These are phyloP conservation scores for Mus spicilegus DNA, from an alignment of 2,113 vertebrate species.

Conservation along the genomic window DNA sequence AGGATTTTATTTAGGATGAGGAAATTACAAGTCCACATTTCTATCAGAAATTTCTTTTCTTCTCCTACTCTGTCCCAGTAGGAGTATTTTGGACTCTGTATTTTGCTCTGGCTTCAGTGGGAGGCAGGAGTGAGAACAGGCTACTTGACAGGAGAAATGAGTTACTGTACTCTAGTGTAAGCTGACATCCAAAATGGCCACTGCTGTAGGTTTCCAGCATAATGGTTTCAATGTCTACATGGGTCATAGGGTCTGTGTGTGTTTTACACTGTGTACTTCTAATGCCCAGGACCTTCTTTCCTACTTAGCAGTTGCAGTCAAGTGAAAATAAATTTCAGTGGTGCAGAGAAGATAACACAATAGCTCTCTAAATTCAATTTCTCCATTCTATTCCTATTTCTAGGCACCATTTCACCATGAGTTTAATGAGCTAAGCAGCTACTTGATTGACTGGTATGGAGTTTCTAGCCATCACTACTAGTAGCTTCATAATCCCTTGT, in stretches of 20 bases:
- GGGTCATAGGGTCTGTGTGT: background rate
- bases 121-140: background rate
- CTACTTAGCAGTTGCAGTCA: conserved; percentile 31
- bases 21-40: conserved; percentile 58
- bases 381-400: background rate
- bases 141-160: background rate
- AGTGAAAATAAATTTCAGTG: conserved; percentile 60
- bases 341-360: background rate
- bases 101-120: conserved; percentile 28
- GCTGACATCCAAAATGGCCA: background rate
- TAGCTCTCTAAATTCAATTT: background rate
- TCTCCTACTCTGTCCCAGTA: background rate
- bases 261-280: conserved; percentile 43
- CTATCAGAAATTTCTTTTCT: conserved; percentile 47
- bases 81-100: background rate
- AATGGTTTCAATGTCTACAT: conserved; percentile 30
- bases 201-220: background rate
- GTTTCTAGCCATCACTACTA: background rate
- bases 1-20: conserved; percentile 1
- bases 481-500: conserved; percentile 39
- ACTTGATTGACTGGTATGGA: background rate
- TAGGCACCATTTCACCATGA: background rate
- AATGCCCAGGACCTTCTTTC: conserved; percentile 20
- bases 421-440: conserved; percentile 12
- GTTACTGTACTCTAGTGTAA: background rate